phyloP scores from a whole-genome alignment of 1,140 invertebrate genomes.

The Drosophila bocki region DNA sequence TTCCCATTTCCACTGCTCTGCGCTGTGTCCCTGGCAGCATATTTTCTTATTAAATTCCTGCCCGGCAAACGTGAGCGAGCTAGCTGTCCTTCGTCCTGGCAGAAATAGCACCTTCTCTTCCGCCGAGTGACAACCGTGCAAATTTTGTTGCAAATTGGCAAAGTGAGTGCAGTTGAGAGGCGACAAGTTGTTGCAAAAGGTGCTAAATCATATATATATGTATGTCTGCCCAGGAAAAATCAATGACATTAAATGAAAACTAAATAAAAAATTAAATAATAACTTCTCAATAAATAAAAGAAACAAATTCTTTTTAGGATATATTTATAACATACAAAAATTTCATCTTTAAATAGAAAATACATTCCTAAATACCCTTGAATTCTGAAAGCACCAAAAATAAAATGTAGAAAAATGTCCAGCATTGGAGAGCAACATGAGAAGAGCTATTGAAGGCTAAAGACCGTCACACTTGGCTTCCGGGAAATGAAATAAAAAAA shows the following conservation, averaged over 20 bases:
- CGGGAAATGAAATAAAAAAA: conserved; percentile 5
- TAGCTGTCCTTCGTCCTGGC: conserved; percentile 25
- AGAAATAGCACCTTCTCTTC: conserved; percentile 9
- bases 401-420: background rate
- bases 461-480: conserved; percentile 5
- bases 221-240: conserved; percentile 39
- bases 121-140: conserved; percentile 61
- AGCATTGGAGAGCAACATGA: background rate
- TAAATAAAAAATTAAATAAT: background rate
- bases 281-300: background rate
- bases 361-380: background rate
- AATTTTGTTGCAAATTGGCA: conserved; percentile 75
- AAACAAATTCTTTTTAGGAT: background rate
- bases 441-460: conserved; percentile 18
- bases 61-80: conserved; percentile 52
- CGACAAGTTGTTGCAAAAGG: conserved; percentile 69
- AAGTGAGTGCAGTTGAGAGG: conserved; percentile 66
- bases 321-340: background rate
- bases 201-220: conserved; percentile 13
- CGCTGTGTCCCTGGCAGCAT: conserved; percentile 41
- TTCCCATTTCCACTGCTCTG: conserved; percentile 28
- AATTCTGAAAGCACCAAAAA: background rate
- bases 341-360: background rate
- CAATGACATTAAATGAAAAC: conserved; percentile 29
- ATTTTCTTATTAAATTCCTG: conserved; percentile 75